phyloP scores from a whole-genome alignment of 2,113 vertebrate genomes.

The Jaculus jaculus region DNA sequence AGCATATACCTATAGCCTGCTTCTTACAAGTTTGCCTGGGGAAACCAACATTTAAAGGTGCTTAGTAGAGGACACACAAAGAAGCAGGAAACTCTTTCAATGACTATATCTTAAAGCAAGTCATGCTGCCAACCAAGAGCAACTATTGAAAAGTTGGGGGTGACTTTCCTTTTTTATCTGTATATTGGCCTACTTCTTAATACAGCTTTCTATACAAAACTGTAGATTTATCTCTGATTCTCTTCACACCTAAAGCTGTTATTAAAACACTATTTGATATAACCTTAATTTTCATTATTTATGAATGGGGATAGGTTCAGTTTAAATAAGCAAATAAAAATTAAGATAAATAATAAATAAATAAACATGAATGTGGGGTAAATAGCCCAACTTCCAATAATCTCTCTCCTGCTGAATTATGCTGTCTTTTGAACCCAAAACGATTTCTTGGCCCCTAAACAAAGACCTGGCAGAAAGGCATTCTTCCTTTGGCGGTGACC shows the following conservation, averaged over 20 bases:
- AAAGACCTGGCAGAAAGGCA: not conserved
- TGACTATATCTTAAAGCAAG: conserved; percentile 16
- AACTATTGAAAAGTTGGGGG: not conserved
- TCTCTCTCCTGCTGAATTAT: not conserved
- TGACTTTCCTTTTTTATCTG: conserved; percentile 17
- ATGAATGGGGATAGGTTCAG: not conserved
- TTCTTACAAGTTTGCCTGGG: conserved; percentile 11
- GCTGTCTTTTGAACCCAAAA: not conserved
- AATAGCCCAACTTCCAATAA: not conserved
- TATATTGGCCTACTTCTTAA: conserved; percentile 24
- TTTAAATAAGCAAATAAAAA: not conserved
- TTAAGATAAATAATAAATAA: not conserved
- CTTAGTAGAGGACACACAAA: not conserved
- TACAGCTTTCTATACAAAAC: not conserved
- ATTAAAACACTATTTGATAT: not conserved
- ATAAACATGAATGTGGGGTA: not conserved
- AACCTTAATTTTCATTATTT: not conserved
- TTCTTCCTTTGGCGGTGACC: not conserved
- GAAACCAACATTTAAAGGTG: conserved; percentile 35
- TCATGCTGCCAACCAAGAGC: not conserved
- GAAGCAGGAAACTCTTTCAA: not conserved
- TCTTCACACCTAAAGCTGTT: not conserved
- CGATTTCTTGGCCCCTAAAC: not conserved
- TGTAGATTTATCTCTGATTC: not conserved
- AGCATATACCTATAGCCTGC: not conserved